Base-by-base conservation (phyloP, 2,888 invertebrate genomes). In the Boloria euphrosyne region DNA sequence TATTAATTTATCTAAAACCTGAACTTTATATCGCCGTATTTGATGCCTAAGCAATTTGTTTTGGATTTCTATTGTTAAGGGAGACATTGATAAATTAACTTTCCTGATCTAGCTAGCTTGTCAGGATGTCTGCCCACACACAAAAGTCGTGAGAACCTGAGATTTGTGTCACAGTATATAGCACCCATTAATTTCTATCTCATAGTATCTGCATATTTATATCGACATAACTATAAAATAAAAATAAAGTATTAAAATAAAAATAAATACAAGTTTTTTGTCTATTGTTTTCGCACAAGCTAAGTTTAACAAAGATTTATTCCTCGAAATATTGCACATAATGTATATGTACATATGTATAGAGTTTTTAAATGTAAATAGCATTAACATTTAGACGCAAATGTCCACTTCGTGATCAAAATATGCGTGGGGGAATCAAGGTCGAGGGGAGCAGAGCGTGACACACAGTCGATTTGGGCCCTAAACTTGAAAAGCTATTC, bases 401-500 rank as follows among this genome's bases (percentile, higher is more conserved):
- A 75, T 73, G 71, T 67, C 61, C 70, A 68, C 75, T 73, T 77
- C 79, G 81, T 82, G 83, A 78, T 80, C 71, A 75, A 78, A 75
- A 73, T 73, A 70, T 71, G 38, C 66, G 70, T 70, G 71, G 71
- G 71, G 67, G 70, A 71, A 64, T 71, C 71, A 73, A 70, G 70
- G 72, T 60, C 67, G 75, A 63, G 38, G 62, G 44, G 47, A 54
- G 46, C 57, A 17, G 52, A 60, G 44, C 60, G 52, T 71, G 73
- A 72, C 72, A 67, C 70, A 72, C 69, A 64, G 61, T 73, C 73
- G 65, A 64, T 67, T 64, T 70, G 55, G 75, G 75, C 80, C 80
- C 79, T 79, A 78, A 80, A 80, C 70, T 76, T 72, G 69, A 77
- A 76, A 78, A 83, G 82, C 75, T 77, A 74, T 78, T 80, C 73